Conservation (phyloP, 2,888 invertebrate genomes). For the Calameuta filiformis region DNA sequence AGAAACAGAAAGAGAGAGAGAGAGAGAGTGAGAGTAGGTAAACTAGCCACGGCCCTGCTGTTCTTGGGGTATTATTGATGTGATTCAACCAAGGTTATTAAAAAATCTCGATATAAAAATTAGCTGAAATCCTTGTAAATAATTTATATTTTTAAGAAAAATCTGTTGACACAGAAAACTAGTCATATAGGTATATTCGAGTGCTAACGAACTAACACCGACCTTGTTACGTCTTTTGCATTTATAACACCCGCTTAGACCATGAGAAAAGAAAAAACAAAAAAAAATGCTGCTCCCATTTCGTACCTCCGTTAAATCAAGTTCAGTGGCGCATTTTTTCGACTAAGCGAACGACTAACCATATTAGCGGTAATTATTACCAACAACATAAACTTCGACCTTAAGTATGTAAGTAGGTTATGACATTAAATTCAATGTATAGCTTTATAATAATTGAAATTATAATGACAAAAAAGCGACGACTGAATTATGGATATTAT, state of each 20-base stretch:
- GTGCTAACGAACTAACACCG: slow-evolving; percentile 62
- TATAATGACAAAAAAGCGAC: slow-evolving; percentile 42
- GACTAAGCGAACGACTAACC: slow-evolving; percentile 56
- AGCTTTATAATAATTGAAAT: slow-evolving; percentile 59
- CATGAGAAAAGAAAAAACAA: slow-evolving; percentile 35
- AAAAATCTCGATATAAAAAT: slow-evolving; percentile 51
- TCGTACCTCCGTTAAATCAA: slow-evolving; percentile 54
- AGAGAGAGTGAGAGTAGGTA: slow-evolving; percentile 30
- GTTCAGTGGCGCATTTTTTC: slow-evolving; percentile 51
- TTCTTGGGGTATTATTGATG: slow-evolving; percentile 62
- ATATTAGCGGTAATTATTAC: slow-evolving; percentile 56
- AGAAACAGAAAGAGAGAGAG: slow-evolving; percentile 12
- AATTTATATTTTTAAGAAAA: slow-evolving; percentile 65
- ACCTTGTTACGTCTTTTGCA: slow-evolving; percentile 63
- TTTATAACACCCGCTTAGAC: slow-evolving; percentile 58
- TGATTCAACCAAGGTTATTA: slow-evolving; percentile 61
- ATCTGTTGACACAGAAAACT: slow-evolving; percentile 62
- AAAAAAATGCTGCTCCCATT: slow-evolving; percentile 49
- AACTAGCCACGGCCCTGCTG: slow-evolving; percentile 52
- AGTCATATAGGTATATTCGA: slow-evolving; percentile 65
- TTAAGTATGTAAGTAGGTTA: slow-evolving; percentile 61
- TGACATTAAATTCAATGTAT: slow-evolving; percentile 57
- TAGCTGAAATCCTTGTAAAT: slow-evolving; percentile 63
- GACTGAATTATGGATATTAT: slow-evolving; percentile 60
- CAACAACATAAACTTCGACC: slow-evolving; percentile 58